Base-by-base conservation (phyloP, 1,140 invertebrate species). In the Diorhabda elongata region DNA sequence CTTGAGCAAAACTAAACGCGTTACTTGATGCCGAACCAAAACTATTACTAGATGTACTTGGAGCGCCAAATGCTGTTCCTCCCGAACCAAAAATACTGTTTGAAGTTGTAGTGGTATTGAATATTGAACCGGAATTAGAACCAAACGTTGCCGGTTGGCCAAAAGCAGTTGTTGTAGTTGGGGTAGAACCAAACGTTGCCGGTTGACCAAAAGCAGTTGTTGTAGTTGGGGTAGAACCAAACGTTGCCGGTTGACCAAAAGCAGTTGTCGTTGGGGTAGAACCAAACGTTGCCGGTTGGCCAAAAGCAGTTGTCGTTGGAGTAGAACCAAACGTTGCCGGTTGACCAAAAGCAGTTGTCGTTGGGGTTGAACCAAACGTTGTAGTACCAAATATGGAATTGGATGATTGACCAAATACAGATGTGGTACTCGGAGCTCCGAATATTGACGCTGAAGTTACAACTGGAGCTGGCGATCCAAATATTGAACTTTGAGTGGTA, bases 101-200 rank as follows among this genome's bases (percentile, higher is more conserved):
- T 61, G 45, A 42, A 66, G 64, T 65, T 26, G 57, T 57, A 26
- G 75, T 59, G 42, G 72, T 68, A 11, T 71, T 75, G 71, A 79
- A 79, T 44, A 72, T 64, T 58, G 71, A 71, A 61, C 58, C 44
- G 58, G 68, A 64, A 58, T 45, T 69, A 42, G 44, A 41, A 42
- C 70, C 70, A 64, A 71, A 61, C 43, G 59, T 61, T 65, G 26
- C 8, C 8, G 58, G 2, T 71, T 9, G 6, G 68, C 41, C 4
- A 63, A 56, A 60, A 26, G 52, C 61, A 42, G 60, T 42, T n/a
- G 66, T 4, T 9, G 47, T 9, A 61, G 44, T 58, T 26, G 60
- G n/a, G 6, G 61, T 42, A 41, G 5, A 11, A 44, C 68, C 47
- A 4, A 61, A 61, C 3, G n/a, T 52, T 8, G 69, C 26, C 9